Conservation (phyloP, 1,140 invertebrate genomes). For the Formica selysi region DNA sequence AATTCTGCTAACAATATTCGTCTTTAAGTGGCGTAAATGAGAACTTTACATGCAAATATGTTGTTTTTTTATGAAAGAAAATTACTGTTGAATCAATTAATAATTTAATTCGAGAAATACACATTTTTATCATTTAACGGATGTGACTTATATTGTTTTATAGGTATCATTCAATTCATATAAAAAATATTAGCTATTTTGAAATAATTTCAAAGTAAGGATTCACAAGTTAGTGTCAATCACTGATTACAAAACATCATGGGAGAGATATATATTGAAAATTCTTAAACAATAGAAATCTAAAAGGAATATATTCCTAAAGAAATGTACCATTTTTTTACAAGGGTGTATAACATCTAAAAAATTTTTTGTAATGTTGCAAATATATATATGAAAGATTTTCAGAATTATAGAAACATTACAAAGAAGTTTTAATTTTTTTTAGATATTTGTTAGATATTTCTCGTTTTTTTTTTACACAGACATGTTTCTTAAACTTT, state of each 20-base stretch:
- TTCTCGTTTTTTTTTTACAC: not conserved
- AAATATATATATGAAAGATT: not conserved
- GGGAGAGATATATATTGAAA: not conserved
- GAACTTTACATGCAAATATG: not conserved
- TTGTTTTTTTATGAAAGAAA: not conserved
- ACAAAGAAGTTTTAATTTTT: too few species aligned
- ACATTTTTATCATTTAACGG: constrained; percentile 15
- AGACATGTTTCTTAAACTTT: constrained; percentile 1
- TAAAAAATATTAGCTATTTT: not conserved
- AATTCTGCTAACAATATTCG: constrained; percentile 8
- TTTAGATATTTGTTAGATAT: not conserved
- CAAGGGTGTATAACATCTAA: not conserved
- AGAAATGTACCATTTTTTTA: not conserved
- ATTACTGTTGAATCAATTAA: not conserved
- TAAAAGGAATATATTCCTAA: not conserved
- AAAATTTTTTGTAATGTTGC: not conserved
- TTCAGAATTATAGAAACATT: not conserved
- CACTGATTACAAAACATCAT: not conserved
- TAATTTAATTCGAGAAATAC: not conserved
- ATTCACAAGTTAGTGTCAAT: not conserved
- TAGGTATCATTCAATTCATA: not conserved
- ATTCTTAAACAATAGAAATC: not conserved
- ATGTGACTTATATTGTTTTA: constrained; percentile 3
- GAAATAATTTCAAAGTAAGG: not conserved
- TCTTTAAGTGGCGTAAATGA: not conserved